phyloP scores from a whole-genome alignment of 2,797 vertebrate species.

The Hyperoplus immaculatus region DNA sequence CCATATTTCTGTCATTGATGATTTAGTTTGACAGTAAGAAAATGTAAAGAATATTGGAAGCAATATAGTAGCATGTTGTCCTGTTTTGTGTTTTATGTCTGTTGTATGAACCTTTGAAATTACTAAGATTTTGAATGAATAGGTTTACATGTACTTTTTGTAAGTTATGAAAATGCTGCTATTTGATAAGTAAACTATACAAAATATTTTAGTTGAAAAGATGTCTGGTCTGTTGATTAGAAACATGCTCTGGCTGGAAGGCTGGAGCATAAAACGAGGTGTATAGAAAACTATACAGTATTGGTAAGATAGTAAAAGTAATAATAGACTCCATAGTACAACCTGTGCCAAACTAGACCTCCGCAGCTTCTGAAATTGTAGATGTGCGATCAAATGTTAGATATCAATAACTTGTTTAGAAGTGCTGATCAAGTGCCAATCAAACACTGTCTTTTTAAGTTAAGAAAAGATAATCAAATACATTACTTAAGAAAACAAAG shows the following conservation, averaged over 20 bases:
- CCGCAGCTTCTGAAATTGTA: constrained; percentile 89
- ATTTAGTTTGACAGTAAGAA: constrained; percentile 90
- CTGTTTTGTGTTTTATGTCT: constrained; percentile 91
- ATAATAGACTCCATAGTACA: constrained; percentile 87
- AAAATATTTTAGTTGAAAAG: constrained; percentile 91
- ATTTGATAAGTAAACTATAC: constrained; percentile 92
- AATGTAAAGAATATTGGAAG: constrained; percentile 92
- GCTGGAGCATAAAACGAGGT: constrained; percentile 86
- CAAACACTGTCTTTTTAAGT: constrained; percentile 87
- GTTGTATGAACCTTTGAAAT: constrained; percentile 91
- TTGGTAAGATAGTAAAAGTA: constrained; percentile 88
- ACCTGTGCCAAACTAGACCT: constrained; percentile 89
- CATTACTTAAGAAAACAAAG: constrained; percentile 84
- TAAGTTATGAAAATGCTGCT: constrained; percentile 91
- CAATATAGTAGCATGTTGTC: constrained; percentile 92
- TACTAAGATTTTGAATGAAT: constrained; percentile 91
- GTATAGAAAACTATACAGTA: constrained; percentile 86
- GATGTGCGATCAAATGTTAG: constrained; percentile 89
- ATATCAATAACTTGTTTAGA: constrained; percentile 89
- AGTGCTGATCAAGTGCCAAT: constrained; percentile 91
- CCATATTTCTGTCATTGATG: constrained; percentile 89
- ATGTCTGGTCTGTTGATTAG: constrained; percentile 89
- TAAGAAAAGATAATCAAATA: constrained; percentile 89
- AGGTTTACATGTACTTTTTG: constrained; percentile 92
- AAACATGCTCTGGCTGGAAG: constrained; percentile 80